Base-by-base conservation (phyloP, 2,113 vertebrate genomes). In the Corythoichthys haematopterus region DNA sequence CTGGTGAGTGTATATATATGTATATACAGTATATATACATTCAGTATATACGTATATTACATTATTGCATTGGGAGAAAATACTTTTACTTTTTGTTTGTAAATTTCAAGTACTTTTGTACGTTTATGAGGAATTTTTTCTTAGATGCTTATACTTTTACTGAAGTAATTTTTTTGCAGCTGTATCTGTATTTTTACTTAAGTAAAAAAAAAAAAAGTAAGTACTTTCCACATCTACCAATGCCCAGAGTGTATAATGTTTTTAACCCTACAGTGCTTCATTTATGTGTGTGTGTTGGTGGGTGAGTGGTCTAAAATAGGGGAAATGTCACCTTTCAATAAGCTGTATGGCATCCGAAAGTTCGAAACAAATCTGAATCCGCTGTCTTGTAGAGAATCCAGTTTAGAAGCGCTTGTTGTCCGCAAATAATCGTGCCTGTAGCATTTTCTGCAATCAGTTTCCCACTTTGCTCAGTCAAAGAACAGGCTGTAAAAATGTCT, bases 241-340 rank as follows among this genome's bases (percentile, higher is more conserved):
- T 28, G 20, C 20, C 40, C 40, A 43, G 6, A 43, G 9, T 43
- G 40, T 43, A 6, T 43, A 1, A 28, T 20, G 51, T 56, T 10
- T 56, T 12, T 20, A 55, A 56, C 10, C 53, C 11, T 28, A 56
- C 10, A 56, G 10, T 15, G 6, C 20, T 1, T 28, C 20, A 28
- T 28, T 28, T 28, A 28, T 28, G 20, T 28, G 20, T 28, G 73
- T 68, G 64, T 78, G 60, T 64, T 20, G 52, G 35, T 72, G 55
- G 46, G 71, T 15, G 65, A 60, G 71, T 69, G 66, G 47, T 67
- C 51, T 43, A 53, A 61, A 69, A 77, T 68, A 67, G 47, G 28
- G 20, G 37, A 76, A 78, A 62, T 47, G 70, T 89, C 83, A 87
- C 82, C 85, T 87, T 82, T 87, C 68, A 89, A 76, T 79, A 80